Conservation (phyloP, 2,113 vertebrate species). For the Ailuropoda melanoleuca region DNA sequence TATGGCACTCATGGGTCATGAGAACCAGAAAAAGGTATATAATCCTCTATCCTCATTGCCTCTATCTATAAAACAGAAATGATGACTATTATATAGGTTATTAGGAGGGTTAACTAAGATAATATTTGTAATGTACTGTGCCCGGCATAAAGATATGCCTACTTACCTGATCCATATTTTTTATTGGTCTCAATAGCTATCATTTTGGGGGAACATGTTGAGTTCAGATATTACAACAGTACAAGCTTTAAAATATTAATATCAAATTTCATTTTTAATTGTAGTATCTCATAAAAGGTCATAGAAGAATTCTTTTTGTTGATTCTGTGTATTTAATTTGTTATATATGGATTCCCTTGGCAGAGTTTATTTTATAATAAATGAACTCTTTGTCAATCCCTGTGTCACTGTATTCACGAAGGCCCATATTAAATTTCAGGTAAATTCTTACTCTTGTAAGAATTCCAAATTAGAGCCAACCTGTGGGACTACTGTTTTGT, state of each 20-base stretch:
- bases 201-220: not conserved
- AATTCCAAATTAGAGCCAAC: not conserved
- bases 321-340: not conserved
- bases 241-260: not conserved
- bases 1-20: not conserved
- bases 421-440: not conserved
- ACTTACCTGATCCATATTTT: not conserved
- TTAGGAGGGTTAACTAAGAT: not conserved
- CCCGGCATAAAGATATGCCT: not conserved
- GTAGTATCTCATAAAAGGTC: not conserved
- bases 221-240: not conserved
- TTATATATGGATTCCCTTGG: not conserved
- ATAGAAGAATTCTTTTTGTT: not conserved
- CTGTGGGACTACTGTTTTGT: not conserved
- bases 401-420: not conserved
- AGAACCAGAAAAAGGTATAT: not conserved
- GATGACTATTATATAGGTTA: not conserved
- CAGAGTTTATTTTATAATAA: not conserved
- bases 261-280: slow-evolving; percentile 1
- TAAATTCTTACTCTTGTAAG: not conserved
- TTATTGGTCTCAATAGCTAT: not conserved
- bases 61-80: not conserved
- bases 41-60: not conserved
- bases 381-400: not conserved
- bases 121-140: not conserved